Evolutionary conservation across 2,888 invertebrate species (phyloP).

Genomic region (Sthenelais limicola): DNA sequence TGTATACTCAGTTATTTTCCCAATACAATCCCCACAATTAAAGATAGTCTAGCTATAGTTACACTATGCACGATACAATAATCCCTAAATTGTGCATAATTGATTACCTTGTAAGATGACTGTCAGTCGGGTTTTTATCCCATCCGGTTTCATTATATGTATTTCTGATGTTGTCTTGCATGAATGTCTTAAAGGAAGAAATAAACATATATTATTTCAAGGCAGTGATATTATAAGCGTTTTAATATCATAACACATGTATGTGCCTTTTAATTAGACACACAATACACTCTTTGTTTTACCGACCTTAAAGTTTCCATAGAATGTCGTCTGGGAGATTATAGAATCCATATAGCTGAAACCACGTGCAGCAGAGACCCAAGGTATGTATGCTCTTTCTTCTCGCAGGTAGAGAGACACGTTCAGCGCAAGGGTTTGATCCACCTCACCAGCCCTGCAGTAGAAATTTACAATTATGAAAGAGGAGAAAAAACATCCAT

Average conservation of each 20-base stretch:
- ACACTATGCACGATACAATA: too few relatives aligned
- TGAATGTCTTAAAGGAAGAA: slow-evolving; percentile 4
- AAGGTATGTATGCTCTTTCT: slow-evolving; percentile 60
- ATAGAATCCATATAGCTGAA: slow-evolving; percentile 74
- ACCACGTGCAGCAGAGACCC: slow-evolving; percentile 55
- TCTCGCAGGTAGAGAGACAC: slow-evolving; percentile 58
- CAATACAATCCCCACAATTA: too few relatives aligned
- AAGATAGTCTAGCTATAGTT: too few relatives aligned
- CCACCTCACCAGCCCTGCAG: slow-evolving; percentile 77
- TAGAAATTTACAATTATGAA: not conserved
- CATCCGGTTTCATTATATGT: slow-evolving; percentile 23
- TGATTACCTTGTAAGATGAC: slow-evolving; percentile 2
- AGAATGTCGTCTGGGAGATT: slow-evolving; percentile 42
- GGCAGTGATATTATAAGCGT: too few relatives aligned
- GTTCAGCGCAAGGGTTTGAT: slow-evolving; percentile 62
- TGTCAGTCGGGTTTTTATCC: not conserved
- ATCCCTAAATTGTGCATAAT: too few relatives aligned
- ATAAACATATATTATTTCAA: too few relatives aligned
- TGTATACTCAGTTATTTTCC: too few relatives aligned
- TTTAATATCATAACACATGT: too few relatives aligned
- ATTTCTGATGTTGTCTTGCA: slow-evolving; percentile 9
- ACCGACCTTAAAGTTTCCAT: slow-evolving; percentile 49
- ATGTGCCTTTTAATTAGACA: too few relatives aligned
- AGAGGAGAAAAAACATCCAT: not conserved
- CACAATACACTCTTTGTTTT: too few relatives aligned